Evolutionary conservation across 2,797 vertebrate genomes (phyloP).

Genomic region (Lagodon rhomboides): DNA sequence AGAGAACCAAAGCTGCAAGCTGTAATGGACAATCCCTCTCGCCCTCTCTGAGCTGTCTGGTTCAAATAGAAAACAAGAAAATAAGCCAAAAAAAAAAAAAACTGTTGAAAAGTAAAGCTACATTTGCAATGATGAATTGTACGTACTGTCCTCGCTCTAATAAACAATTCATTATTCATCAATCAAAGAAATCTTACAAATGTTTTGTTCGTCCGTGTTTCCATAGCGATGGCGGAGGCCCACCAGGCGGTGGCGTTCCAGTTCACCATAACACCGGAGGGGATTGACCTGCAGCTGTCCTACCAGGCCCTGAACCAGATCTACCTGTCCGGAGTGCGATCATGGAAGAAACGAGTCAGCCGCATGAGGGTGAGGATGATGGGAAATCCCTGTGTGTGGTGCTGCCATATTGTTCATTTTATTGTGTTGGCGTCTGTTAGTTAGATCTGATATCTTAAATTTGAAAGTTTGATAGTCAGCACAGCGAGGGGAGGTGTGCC

Average conservation of each 20-base stretch:
- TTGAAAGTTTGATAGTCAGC: too few species aligned
- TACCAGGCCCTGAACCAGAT: slow-evolving; percentile 87
- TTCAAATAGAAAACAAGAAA: neutral
- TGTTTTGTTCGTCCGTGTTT: slow-evolving; percentile 19
- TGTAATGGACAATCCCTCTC: too few species aligned
- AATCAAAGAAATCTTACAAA: neutral
- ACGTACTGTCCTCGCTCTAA: neutral
- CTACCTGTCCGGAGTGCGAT: slow-evolving; percentile 83
- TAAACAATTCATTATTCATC: neutral
- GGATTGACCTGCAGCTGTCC: slow-evolving; percentile 86
- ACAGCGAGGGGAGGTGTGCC: too few species aligned
- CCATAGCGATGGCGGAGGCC: slow-evolving; percentile 85
- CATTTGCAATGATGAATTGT: too few species aligned
- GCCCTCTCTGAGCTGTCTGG: too few species aligned
- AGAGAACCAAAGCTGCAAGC: too few species aligned
- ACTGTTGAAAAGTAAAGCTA: neutral
- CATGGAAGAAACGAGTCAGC: slow-evolving; percentile 87
- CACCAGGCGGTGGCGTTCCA: slow-evolving; percentile 89
- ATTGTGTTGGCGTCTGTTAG: neutral
- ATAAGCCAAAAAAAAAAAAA: too few species aligned
- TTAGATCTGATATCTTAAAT: neutral
- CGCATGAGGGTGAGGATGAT: slow-evolving; percentile 80
- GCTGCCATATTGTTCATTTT: neutral
- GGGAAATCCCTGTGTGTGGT: neutral
- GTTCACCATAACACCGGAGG: slow-evolving; percentile 88